Evolutionary conservation across 2,888 invertebrate species (phyloP).

Genomic region (Aphodius granarius): DNA sequence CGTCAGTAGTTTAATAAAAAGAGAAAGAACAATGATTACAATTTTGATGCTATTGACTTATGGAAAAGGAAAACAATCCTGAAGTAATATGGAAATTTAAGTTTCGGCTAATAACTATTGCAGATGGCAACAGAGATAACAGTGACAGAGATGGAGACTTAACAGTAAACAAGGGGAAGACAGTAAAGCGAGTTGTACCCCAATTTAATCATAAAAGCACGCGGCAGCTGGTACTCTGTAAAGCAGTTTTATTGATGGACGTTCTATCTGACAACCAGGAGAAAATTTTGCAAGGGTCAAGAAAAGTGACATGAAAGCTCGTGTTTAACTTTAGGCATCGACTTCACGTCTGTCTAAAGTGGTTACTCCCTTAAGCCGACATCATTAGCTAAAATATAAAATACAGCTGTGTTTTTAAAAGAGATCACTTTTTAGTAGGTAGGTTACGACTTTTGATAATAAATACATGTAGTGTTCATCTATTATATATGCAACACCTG

Average conservation of each 20-base stretch:
- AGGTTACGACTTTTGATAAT: too few species aligned
- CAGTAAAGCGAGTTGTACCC: neutral
- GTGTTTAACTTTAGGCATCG: neutral
- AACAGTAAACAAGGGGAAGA: neutral
- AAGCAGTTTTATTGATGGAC: neutral
- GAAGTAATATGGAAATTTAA: too few species aligned
- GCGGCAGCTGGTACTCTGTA: neutral
- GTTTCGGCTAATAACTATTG: too few species aligned
- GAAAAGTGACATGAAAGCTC: neutral
- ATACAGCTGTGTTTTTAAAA: neutral
- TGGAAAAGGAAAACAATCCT: too few species aligned
- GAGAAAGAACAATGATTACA: too few species aligned
- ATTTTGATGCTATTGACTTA: too few species aligned
- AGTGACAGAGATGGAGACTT: too few species aligned
- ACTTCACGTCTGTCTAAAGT: neutral
- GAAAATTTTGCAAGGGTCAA: neutral
- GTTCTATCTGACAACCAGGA: neutral
- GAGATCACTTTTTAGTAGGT: neutral
- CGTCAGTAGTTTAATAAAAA: too few species aligned
- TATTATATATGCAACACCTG: too few species aligned
- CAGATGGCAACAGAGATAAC: too few species aligned
- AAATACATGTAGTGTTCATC: too few species aligned
- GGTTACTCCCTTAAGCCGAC: neutral
- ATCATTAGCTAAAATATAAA: neutral
- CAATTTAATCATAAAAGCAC: neutral